phyloP scores from a whole-genome alignment of 1,140 invertebrate species.

The Bombus consobrinus region DNA sequence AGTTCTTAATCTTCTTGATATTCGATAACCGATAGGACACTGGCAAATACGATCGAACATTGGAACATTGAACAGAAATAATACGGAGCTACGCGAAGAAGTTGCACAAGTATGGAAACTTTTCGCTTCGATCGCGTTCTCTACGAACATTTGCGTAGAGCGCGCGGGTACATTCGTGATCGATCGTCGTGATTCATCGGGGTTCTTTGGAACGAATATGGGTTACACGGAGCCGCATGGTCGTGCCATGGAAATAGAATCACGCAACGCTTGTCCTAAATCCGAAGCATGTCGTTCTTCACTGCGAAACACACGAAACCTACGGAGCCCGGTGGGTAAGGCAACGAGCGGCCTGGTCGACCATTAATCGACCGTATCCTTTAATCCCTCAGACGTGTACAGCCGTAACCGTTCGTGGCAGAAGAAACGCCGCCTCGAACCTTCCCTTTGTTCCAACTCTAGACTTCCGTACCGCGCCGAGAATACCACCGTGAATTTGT shows the following conservation, averaged over 20 bases:
- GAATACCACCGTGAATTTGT: neutral
- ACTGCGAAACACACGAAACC: conserved; percentile 43
- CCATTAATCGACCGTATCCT: conserved; percentile 57
- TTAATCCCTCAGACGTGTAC: conserved; percentile 44
- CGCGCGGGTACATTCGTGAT: conserved; percentile 62
- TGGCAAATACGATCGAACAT: no score
- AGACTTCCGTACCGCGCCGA: conserved; percentile 17
- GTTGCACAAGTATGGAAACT: neutral
- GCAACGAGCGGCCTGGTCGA: conserved; percentile 32
- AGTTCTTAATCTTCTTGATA: no score
- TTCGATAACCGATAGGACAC: no score
- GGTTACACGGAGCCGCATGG: conserved; percentile 41
- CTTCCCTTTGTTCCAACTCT: conserved; percentile 35
- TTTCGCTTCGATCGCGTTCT: neutral
- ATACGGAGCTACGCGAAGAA: no score
- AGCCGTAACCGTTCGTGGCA: conserved; percentile 31
- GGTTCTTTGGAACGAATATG: conserved; percentile 46
- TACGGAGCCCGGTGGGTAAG: conserved; percentile 17
- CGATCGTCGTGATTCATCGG: conserved; percentile 54
- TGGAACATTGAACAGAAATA: no score
- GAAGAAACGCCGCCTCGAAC: conserved; percentile 30
- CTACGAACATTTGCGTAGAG: conserved; percentile 7
- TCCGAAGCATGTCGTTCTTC: conserved; percentile 43
- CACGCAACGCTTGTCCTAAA: conserved; percentile 61
- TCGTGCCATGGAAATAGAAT: conserved; percentile 59